Conservation (phyloP, 2,113 vertebrate species). For the Zonotrichia leucophrys region DNA sequence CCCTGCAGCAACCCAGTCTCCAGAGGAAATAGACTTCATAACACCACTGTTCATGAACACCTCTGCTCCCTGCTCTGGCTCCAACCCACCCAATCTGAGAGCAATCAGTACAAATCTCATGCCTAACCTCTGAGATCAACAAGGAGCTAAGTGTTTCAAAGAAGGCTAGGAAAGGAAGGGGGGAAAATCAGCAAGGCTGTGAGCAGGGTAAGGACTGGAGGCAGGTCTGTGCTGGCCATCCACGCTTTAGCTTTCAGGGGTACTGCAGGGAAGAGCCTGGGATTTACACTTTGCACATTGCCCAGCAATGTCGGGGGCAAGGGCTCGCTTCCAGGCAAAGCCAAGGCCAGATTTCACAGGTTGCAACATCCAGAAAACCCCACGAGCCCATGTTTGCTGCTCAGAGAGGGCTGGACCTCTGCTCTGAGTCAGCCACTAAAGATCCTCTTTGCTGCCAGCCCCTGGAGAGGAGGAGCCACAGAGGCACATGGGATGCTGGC, state of each 20-base stretch:
- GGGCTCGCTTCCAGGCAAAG: conserved; percentile 25
- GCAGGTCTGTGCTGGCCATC: rapidly evolving
- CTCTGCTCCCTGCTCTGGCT: rapidly evolving
- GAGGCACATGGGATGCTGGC: background rate
- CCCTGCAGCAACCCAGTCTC: background rate
- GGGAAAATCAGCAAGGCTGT: background rate
- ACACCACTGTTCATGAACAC: background rate
- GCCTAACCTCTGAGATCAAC: background rate
- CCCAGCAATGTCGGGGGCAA: background rate
- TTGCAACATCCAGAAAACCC: conserved; percentile 54
- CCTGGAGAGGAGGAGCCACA: background rate
- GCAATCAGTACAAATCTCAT: rapidly evolving
- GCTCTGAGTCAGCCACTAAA: conserved; percentile 36
- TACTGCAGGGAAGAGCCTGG: background rate
- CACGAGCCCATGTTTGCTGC: rapidly evolving
- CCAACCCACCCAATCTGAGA: rapidly evolving
- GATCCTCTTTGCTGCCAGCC: background rate
- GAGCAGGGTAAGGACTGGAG: background rate
- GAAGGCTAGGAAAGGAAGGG: background rate
- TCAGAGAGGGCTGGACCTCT: background rate
- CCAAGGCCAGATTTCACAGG: conserved; percentile 1
- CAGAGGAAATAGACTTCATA: background rate
- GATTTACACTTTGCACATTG: background rate
- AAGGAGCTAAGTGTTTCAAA: background rate
- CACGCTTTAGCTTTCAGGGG: background rate